Evolutionary conservation across 2,888 invertebrate species (phyloP), one percentile per base, ranked within the genome.

Genomic region (Drosophila cognata): DNA sequence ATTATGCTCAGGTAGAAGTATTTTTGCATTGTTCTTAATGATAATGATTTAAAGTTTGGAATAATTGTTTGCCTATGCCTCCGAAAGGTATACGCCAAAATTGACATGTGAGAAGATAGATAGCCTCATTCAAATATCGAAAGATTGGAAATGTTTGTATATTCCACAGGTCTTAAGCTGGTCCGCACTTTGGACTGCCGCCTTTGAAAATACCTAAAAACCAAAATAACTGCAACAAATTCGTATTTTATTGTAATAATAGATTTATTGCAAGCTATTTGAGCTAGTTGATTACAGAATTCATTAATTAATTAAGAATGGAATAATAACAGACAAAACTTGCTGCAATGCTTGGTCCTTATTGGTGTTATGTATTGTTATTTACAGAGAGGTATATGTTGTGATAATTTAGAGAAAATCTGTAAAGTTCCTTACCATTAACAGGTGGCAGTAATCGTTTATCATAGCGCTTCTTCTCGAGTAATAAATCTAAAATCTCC

Each of bases 401-500:
- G 50, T 29, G 31, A 33, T 4, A 35, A 21, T 21, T 36, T 36
- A 2, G 43, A 25, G 33, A 1, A 28, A 61, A 29, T n/a, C 16
- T 8, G 21, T 16, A 6, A 48, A 33, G 8, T n/a, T 41, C 33
- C 94, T 94, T 94, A 97, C 97, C 97, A 95, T 96, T 96, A 92
- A 97, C 97, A 91, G 97, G 97, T 91, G 98, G 98, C 92, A 97
- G 95, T 93, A 98, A 95, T 94, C 98, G 95, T 95, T 97, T 97
- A 95, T 98, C 98, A 94, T 98, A 98, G 94, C 97, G 96, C 92
- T 96, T 96, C 92, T 96, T 96, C 94, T 96, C 96, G 92, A 98
- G 94, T 92, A 98, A 95, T 94, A 97, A 96, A 95, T 98, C 98
- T 94, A 98, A 94, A 93, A 97, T 97, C 94, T 97, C 97, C 94